Conservation (phyloP, 2,113 vertebrate species). For the Alaudala cheleensis region DNA sequence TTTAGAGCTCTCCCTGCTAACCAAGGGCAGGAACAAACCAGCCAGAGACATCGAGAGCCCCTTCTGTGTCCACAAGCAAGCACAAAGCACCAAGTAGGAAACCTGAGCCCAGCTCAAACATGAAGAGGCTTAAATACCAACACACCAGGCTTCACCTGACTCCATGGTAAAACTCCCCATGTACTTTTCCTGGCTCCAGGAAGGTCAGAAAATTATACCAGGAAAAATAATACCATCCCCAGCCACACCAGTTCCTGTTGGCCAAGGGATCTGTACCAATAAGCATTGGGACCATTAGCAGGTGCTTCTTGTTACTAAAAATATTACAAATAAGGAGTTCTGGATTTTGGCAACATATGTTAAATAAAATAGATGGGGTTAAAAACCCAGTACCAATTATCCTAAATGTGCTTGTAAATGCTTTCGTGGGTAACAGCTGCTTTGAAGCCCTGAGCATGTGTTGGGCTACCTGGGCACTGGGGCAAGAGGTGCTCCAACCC, state of each 20-base stretch:
- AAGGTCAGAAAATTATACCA: background rate
- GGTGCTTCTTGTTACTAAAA: background rate
- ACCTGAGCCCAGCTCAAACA: background rate
- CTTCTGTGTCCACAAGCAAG: accelerated
- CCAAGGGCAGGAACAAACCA: background rate
- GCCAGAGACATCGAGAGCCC: background rate
- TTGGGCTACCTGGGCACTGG: background rate
- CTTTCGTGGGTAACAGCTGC: background rate
- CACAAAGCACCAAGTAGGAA: accelerated
- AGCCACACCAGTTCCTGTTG: background rate
- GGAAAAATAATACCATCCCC: too few species aligned
- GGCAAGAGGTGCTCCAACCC: background rate
- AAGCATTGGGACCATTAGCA: background rate
- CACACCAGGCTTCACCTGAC: background rate
- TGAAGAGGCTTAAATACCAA: background rate
- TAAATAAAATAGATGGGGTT: background rate
- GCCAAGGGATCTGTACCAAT: background rate
- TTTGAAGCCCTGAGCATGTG: background rate
- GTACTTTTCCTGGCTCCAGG: background rate
- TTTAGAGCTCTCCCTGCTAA: background rate
- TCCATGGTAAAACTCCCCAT: background rate
- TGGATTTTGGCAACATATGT: background rate
- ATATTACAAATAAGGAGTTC: background rate
- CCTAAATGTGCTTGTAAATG: background rate
- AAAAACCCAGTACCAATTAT: background rate